Percentiles rank a stretch among this genome's conserved stretches.
These are phyloP conservation scores for Parotocinclus haroldoi DNA, from an alignment of 2,797 vertebrate genomes.

Conservation along the genomic window DNA sequence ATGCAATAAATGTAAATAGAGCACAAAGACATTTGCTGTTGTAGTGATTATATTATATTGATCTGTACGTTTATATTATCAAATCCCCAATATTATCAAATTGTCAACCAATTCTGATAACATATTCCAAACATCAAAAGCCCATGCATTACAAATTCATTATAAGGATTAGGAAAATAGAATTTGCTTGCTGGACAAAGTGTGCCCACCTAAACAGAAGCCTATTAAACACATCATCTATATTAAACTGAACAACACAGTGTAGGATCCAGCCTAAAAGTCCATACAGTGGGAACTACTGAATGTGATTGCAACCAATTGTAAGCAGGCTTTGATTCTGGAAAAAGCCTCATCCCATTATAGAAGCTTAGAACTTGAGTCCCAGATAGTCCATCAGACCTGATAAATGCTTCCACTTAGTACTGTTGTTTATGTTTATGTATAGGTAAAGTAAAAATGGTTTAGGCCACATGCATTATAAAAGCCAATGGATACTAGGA, in stretches of 20 bases:
- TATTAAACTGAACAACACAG: constrained; percentile 54
- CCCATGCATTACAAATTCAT: too few species aligned
- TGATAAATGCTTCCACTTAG: not conserved
- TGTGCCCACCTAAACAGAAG: constrained; percentile 28
- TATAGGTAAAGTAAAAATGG: not conserved
- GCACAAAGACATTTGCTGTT: too few species aligned
- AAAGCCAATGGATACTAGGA: not conserved
- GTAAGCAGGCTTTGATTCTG: too few species aligned
- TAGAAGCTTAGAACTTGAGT: constrained; percentile 8
- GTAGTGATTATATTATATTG: too few species aligned
- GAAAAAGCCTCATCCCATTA: constrained; percentile 12
- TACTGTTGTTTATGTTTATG: constrained; percentile 2
- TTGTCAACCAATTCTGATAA: too few species aligned
- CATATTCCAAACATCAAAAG: too few species aligned
- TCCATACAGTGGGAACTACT: too few species aligned
- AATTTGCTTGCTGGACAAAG: not conserved
- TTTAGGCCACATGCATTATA: not conserved
- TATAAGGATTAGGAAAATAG: too few species aligned
- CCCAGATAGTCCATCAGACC: constrained; percentile 5
- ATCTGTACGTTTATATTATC: too few species aligned
- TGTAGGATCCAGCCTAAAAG: constrained; percentile 46
- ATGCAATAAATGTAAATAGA: too few species aligned
- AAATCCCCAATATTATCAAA: too few species aligned
- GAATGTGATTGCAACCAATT: too few species aligned
- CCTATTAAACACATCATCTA: constrained; percentile 62